Conservation (phyloP, 2,888 invertebrate species). For the Taphrorychus bicolor region DNA sequence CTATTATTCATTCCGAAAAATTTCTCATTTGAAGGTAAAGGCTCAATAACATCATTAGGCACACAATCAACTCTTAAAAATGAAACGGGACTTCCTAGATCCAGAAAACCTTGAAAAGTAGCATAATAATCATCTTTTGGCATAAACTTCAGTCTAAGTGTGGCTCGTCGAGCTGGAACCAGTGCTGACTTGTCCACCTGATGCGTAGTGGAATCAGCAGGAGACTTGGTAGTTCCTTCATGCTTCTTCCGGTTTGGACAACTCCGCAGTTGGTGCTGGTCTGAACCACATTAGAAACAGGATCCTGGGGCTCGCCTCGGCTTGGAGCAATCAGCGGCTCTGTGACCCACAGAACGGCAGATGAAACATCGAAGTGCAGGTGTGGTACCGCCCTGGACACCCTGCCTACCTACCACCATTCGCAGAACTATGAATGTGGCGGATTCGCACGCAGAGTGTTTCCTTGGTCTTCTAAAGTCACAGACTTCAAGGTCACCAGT, state of each 20-base stretch:
- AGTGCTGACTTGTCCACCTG: neutral
- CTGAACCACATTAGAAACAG: slow-evolving; percentile 1
- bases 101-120: neutral
- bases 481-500: neutral
- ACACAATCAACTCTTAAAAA: neutral
- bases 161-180: neutral
- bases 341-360: no score
- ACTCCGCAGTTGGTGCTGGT: neutral
- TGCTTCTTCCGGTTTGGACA: neutral
- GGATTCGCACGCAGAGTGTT: neutral
- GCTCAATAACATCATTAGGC: no score
- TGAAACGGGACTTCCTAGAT: slow-evolving; percentile 6
- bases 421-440: neutral
- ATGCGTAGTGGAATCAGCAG: slow-evolving; percentile 1
- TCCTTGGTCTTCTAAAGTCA: no score
- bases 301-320: neutral
- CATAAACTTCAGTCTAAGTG: neutral
- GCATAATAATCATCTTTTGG: neutral
- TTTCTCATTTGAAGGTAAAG: neutral
- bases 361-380: no score
- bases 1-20: slow-evolving; percentile 1
- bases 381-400: no score
- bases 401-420: neutral
- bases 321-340: no score
- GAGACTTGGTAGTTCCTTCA: neutral